phyloP scores from a whole-genome alignment of 35 echinoderm and acorn worm genomes.

The Heliocidaris tuberculata region DNA sequence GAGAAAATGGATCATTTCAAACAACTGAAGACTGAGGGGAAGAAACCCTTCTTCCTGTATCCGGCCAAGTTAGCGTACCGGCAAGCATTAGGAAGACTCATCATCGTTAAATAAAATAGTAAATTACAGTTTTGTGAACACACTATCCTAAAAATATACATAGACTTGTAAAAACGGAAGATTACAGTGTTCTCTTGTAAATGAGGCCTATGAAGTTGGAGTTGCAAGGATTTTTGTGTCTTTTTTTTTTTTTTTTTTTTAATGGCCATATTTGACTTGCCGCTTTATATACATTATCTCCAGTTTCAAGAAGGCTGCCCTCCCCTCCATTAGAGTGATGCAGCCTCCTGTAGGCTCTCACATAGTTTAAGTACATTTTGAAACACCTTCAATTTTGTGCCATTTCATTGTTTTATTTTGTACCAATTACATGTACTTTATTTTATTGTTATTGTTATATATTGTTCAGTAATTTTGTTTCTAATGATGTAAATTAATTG shows the following conservation, averaged over 20 bases:
- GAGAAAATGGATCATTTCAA: conserved; percentile 10
- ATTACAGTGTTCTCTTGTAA: background rate
- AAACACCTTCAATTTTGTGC: too few relatives aligned
- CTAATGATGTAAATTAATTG: too few relatives aligned
- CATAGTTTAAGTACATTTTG: too few relatives aligned
- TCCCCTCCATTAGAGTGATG: too few relatives aligned
- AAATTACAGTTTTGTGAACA: background rate
- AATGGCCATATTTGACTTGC: background rate
- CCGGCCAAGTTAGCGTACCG: conserved; percentile 38
- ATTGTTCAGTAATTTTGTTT: too few relatives aligned
- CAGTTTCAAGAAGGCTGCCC: too few relatives aligned
- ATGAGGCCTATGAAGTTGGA: background rate
- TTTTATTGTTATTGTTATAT: too few relatives aligned
- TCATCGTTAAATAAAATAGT: background rate
- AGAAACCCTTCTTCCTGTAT: background rate
- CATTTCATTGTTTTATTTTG: too few relatives aligned
- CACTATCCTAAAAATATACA: background rate
- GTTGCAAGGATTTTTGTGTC: background rate
- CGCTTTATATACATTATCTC: background rate
- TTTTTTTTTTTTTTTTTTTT: background rate
- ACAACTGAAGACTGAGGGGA: conserved; percentile 18
- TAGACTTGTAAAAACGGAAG: background rate
- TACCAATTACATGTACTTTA: too few relatives aligned
- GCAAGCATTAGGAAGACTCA: background rate
- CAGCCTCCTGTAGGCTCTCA: too few relatives aligned